Conservation (phyloP, 2,113 vertebrate species). For the Prionailurus viverrinus region DNA sequence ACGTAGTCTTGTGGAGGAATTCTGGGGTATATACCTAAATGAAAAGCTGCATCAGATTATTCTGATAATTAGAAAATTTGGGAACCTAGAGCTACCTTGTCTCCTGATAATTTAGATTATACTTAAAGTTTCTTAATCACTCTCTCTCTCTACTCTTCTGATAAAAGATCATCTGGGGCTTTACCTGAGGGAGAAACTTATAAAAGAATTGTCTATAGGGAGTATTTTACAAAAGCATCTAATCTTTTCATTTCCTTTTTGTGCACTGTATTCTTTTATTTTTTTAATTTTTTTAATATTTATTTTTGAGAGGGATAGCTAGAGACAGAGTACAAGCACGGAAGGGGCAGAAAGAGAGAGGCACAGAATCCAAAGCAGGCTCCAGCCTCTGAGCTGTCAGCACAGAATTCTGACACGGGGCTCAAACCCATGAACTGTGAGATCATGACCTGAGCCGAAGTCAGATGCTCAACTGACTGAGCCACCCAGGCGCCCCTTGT, state of each 20-base stretch:
- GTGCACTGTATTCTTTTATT: not conserved
- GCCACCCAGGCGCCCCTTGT: no score
- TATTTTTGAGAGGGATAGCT: no score
- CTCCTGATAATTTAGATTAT: not conserved
- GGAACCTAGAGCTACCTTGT: not conserved
- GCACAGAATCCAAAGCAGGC: no score
- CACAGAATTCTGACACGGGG: no score
- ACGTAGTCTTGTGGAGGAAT: not conserved
- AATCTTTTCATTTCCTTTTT: not conserved
- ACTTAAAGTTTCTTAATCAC: not conserved
- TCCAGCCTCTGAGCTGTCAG: no score
- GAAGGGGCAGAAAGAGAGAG: no score
- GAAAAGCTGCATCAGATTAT: not conserved
- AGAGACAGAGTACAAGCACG: no score
- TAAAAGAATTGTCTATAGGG: not conserved
- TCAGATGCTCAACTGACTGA: no score
- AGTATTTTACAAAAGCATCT: not conserved
- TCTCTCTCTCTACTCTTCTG: not conserved
- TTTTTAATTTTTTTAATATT: no score
- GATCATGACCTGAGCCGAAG: no score
- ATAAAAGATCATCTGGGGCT: not conserved
- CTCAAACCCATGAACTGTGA: no score
- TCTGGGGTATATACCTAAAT: not conserved
- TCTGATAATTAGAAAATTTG: slow-evolving; percentile 3
- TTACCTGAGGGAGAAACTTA: not conserved